Evolutionary conservation across 92 coral and sea anemone genomes (phyloP), one percentile per base, ranked within the genome.

Genomic region (Desmophyllum pertusum): DNA sequence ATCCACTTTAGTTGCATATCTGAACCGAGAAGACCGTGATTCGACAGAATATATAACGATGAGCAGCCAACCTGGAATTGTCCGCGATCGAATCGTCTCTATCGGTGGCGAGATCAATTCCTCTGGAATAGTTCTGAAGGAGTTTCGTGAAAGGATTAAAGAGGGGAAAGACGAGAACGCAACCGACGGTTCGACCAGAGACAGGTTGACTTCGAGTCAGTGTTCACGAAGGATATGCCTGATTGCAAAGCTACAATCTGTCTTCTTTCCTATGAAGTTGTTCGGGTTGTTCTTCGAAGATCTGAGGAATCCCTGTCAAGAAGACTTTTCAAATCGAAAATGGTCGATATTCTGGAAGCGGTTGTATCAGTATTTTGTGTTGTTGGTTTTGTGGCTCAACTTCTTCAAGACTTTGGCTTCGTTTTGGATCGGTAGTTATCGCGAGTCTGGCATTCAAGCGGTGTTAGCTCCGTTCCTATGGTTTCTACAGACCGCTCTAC

Each of bases 301-400:
- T 18, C 41, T 62, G 10, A 15, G 29, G 7, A 52, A 10, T 82
- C 51, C 86, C 4, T 55, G 86, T 63, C 27, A 41, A 61, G 69
- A 62, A 18, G 79, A 82, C 53, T 43, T 71, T 7, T 29, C 71
- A 33, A 39, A 31, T 46, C 53, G 73, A 71, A 73, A 10, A 21
- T 29, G 2, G 71, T 33, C 45, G 25, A 41, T 42, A 6, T 53
- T 71, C 72, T 39, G 30, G 2, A 87, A 74, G 83, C 86, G 86
- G 31, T 48, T 35, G 4, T 81, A 87, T 63, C 90, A 87, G 39
- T 64, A 31, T 25, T 4, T 87, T 37, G 86, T 81, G 40, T 52
- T 87, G 21, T 41, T 65, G 43, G 42, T 81, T 35, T 30, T 81
- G 70, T 87, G 90, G 90, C 39, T n/a, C 13, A 81, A 87, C 69